phyloP scores from a whole-genome alignment of 2,888 invertebrate genomes.

The Diachrysia chrysitis region DNA sequence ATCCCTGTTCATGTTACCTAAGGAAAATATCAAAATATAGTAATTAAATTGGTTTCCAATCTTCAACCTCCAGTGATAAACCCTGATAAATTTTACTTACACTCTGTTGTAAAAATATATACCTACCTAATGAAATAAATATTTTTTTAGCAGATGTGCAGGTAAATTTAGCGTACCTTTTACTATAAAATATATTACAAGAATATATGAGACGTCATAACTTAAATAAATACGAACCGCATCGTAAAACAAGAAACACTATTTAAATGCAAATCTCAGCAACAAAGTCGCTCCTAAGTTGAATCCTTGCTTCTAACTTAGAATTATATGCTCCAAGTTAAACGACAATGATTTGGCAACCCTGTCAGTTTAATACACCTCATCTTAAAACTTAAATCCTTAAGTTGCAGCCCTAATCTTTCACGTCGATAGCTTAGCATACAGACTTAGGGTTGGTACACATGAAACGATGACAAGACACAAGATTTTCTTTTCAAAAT shows the following conservation, averaged over 20 bases:
- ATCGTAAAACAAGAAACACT: background rate
- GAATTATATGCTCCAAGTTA: constrained; percentile 34
- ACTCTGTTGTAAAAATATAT: too few species aligned
- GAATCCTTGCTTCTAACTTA: constrained; percentile 25
- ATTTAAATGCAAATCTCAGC: constrained; percentile 10
- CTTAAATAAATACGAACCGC: background rate
- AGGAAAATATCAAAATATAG: background rate
- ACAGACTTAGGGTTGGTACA: constrained; percentile 28
- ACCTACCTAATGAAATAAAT: too few species aligned
- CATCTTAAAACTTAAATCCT: constrained; percentile 61
- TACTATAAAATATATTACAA: too few species aligned
- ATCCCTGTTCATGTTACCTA: background rate
- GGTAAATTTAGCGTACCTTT: too few species aligned
- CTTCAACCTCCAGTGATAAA: too few species aligned
- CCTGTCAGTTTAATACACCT: constrained; percentile 57
- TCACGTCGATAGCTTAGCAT: constrained; percentile 59
- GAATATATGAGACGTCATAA: too few species aligned
- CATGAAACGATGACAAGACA: background rate
- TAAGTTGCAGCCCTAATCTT: constrained; percentile 64
- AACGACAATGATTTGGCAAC: constrained; percentile 42
- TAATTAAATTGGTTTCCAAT: too few species aligned
- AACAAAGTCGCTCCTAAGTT: constrained; percentile 20
- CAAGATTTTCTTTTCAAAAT: background rate
- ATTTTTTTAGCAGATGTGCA: too few species aligned
- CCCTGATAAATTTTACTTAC: too few species aligned